Conservation (phyloP, 1,140 invertebrate genomes). For the Mercenaria mercenaria region DNA sequence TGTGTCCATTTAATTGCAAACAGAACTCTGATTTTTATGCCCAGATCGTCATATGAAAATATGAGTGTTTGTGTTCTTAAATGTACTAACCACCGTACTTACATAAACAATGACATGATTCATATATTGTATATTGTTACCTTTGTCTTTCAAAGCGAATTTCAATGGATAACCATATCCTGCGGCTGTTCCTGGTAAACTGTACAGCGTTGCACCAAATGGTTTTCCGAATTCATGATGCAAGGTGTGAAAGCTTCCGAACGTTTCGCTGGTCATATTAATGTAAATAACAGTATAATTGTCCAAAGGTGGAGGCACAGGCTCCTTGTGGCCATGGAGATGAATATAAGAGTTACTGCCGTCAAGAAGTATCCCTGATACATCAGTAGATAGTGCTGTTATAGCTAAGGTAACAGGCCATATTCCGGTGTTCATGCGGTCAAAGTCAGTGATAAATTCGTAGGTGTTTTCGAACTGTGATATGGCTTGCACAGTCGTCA, state of each 20-base stretch:
- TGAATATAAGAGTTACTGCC: neutral
- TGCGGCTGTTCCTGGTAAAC: neutral
- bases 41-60: too few species aligned
- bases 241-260: neutral
- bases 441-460: conserved; percentile 25
- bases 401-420: neutral
- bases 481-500: conserved; percentile 19
- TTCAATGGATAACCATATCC: conserved; percentile 11
- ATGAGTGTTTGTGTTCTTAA: too few species aligned
- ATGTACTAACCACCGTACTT: too few species aligned
- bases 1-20: too few species aligned
- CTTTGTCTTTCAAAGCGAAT: neutral
- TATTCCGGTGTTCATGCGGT: neutral
- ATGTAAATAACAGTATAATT: neutral
- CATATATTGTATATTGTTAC: neutral
- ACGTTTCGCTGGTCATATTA: neutral
- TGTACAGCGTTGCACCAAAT: neutral
- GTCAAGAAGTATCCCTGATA: neutral
- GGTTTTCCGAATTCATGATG: neutral
- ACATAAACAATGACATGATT: too few species aligned
- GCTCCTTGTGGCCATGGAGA: neutral
- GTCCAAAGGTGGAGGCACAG: neutral
- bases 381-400: neutral
- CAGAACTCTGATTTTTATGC: too few species aligned
- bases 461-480: neutral